phyloP scores from a whole-genome alignment of 2,797 vertebrate species.

The Octomys mimax region DNA sequence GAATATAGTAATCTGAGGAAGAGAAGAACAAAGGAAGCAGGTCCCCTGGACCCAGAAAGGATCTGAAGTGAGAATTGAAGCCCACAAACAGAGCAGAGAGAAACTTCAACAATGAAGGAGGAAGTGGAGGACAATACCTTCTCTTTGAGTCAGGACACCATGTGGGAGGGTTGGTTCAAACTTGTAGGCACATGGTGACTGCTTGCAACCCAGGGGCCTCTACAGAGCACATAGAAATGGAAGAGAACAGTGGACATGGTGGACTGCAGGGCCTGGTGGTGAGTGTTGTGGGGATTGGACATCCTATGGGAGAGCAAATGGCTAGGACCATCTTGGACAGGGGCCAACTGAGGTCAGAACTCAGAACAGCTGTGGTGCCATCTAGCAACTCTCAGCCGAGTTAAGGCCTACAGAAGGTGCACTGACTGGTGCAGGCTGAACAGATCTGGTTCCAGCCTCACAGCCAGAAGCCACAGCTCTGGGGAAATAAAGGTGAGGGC shows the following conservation, averaged over 20 bases:
- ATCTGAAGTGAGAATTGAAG: neutral
- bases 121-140: neutral
- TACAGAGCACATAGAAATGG: neutral
- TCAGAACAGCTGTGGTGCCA: neutral
- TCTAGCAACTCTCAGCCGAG: neutral
- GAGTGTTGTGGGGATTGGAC: neutral
- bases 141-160: neutral
- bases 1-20: neutral
- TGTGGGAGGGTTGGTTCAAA: neutral
- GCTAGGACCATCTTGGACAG: neutral
- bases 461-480: too few species aligned
- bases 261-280: neutral
- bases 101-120: neutral
- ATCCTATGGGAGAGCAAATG: neutral
- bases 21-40: neutral
- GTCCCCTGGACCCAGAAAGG: neutral
- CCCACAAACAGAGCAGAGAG: neutral
- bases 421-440: too few species aligned
- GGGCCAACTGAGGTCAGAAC: neutral
- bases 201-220: neutral
- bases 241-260: neutral
- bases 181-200: neutral
- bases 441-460: too few species aligned
- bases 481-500: too few species aligned
- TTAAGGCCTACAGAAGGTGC: neutral